Percentiles rank a stretch among this genome's conserved stretches.
phyloP scores from a whole-genome alignment of 2,113 vertebrate genomes.

The Epinephelus fuscoguttatus region DNA sequence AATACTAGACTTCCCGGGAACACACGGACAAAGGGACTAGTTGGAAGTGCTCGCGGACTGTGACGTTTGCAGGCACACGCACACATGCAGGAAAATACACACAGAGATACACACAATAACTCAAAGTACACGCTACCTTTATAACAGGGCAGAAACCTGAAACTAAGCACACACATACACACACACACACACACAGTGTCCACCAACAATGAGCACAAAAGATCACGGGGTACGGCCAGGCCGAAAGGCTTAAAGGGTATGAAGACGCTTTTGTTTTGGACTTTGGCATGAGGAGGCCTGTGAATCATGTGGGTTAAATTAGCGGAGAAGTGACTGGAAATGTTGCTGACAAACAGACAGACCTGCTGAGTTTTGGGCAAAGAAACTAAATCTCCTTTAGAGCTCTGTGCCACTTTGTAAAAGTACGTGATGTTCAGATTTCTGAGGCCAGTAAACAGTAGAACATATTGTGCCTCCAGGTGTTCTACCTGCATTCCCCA shows the following conservation, averaged over 20 bases:
- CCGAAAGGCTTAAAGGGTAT: conserved; percentile 43
- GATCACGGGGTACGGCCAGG: conserved; percentile 28
- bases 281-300: conserved; percentile 43
- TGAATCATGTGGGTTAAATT: conserved; percentile 23
- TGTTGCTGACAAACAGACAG: conserved; percentile 21
- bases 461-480: conserved; percentile 12
- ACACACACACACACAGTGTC: conserved; percentile 19
- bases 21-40: conserved; percentile 61
- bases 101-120: conserved; percentile 18
- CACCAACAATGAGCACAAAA: conserved; percentile 63
- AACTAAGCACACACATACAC: conserved; percentile 27
- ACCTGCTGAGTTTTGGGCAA: not conserved
- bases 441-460: not conserved
- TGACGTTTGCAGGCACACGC: conserved; percentile 24
- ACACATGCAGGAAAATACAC: conserved; percentile 5
- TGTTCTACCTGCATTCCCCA: conserved; percentile 18
- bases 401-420: not conserved
- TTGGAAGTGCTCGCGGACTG: conserved; percentile 30
- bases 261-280: conserved; percentile 56
- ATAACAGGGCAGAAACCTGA: conserved; percentile 67
- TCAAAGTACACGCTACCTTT: conserved; percentile 35
- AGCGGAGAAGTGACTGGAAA: conserved; percentile 19
- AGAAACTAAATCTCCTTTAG: not conserved
- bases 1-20: conserved; percentile 60
- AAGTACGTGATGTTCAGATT: not conserved